A percentile compares a stretch with the other conserved stretches of the same genome.
Evolutionary conservation across 2,888 invertebrate genomes (phyloP).

Genomic region (Synanthedon vespiformis): DNA sequence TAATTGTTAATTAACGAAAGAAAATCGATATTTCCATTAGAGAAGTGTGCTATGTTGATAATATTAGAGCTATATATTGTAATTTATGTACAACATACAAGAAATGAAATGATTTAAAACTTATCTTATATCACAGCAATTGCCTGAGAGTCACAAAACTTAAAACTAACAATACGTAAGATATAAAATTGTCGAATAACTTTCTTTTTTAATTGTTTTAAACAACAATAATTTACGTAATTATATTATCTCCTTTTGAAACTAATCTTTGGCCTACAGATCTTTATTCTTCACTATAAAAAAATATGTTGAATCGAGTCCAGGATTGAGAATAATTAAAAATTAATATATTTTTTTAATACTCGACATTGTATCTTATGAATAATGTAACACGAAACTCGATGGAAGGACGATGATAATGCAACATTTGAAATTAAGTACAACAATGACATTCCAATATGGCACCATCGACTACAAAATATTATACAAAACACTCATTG

Average conservation of each 20-base stretch:
- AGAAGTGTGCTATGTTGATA: too few relatives aligned
- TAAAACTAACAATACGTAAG: constrained; percentile 30
- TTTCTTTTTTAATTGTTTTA: constrained; percentile 17
- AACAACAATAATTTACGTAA: constrained; percentile 16
- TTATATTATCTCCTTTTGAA: constrained; percentile 21
- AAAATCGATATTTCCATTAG: too few relatives aligned
- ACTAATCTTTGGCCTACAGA: constrained; percentile 68
- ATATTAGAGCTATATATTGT: constrained; percentile 1
- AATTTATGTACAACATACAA: constrained; percentile 14
- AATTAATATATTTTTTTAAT: neutral
- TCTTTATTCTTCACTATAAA: constrained; percentile 35
- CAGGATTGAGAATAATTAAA: neutral
- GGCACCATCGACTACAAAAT: constrained; percentile 46
- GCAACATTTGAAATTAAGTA: constrained; percentile 48
- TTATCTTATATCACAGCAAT: constrained; percentile 66
- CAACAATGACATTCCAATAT: constrained; percentile 50
- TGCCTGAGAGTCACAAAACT: constrained; percentile 61
- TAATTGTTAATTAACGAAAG: too few relatives aligned
- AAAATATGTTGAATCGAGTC: neutral
- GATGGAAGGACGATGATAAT: constrained; percentile 14
- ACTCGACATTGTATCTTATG: neutral
- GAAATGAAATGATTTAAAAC: constrained; percentile 20
- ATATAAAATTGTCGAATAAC: constrained; percentile 40
- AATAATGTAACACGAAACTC: neutral
- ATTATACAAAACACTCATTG: constrained; percentile 15